phyloP scores from a whole-genome alignment of 2,797 vertebrate species.

The Chelon auratus region DNA sequence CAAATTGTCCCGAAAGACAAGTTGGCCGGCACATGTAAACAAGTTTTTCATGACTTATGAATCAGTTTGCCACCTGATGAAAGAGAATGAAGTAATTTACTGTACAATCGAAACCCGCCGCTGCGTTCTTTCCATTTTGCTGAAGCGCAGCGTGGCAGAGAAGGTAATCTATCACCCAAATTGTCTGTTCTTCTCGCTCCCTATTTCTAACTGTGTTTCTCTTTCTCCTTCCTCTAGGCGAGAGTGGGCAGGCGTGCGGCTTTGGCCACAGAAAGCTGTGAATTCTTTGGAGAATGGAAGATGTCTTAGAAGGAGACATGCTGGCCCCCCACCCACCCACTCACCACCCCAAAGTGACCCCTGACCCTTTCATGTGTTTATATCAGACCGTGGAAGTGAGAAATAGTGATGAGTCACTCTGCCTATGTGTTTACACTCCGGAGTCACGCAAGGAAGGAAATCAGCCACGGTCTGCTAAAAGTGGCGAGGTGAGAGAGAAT shows the following conservation, averaged over 20 bases:
- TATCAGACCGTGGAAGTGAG: slow-evolving; percentile 84
- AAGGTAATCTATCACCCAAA: slow-evolving; percentile 72
- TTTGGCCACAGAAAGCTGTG: slow-evolving; percentile 79
- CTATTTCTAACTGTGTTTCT: slow-evolving; percentile 75
- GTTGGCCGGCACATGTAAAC: slow-evolving; percentile 69
- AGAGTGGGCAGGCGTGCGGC: slow-evolving; percentile 72
- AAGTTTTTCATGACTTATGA: slow-evolving; percentile 66
- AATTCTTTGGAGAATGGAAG: slow-evolving; percentile 80
- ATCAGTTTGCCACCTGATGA: slow-evolving; percentile 66
- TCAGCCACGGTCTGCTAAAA: slow-evolving; percentile 84
- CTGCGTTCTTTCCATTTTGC: slow-evolving; percentile 78
- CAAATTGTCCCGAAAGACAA: slow-evolving; percentile 64
- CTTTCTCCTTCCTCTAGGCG: slow-evolving; percentile 78
- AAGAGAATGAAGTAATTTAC: slow-evolving; percentile 58
- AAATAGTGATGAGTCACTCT: slow-evolving; percentile 86
- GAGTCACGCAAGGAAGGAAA: slow-evolving; percentile 88
- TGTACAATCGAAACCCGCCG: slow-evolving; percentile 31
- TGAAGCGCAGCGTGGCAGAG: slow-evolving; percentile 57
- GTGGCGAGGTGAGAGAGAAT: slow-evolving; percentile 81
- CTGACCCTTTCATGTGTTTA: slow-evolving; percentile 83
- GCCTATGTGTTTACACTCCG: slow-evolving; percentile 82
- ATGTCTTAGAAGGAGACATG: slow-evolving; percentile 74
- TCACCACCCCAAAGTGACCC: slow-evolving; percentile 76
- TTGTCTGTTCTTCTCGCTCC: slow-evolving; percentile 54
- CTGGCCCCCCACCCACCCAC: slow-evolving; percentile 62